Evolutionary conservation across 1,140 invertebrate species (phyloP).

Genomic region (Acromyrmex charruanus): DNA sequence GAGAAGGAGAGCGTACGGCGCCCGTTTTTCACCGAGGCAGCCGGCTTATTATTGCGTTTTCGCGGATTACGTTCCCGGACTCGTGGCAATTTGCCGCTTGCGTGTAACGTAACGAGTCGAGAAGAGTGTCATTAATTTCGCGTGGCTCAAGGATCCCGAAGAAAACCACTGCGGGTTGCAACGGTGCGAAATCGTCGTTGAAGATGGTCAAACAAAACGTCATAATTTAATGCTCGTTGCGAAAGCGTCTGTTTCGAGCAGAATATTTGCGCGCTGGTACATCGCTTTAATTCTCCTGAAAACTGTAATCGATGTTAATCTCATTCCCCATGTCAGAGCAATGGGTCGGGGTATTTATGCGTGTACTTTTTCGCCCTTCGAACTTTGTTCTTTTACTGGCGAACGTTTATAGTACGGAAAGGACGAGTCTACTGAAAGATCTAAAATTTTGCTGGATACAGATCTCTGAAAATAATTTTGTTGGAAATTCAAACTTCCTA

Average conservation of each 20-base stretch:
- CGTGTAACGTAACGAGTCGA: slow-evolving; percentile 64
- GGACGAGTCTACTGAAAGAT: too few relatives aligned
- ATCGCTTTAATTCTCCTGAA: neutral
- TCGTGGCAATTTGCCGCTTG: slow-evolving; percentile 76
- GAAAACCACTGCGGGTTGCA: neutral
- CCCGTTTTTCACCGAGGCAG: slow-evolving; percentile 78
- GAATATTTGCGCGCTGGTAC: slow-evolving; percentile 34
- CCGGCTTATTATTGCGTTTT: slow-evolving; percentile 80
- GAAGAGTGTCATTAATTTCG: slow-evolving; percentile 61
- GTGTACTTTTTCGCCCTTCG: neutral
- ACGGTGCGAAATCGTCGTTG: slow-evolving; percentile 14
- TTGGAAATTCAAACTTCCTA: too few relatives aligned
- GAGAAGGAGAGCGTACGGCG: slow-evolving; percentile 30
- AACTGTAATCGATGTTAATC: slow-evolving; percentile 57
- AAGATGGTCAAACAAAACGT: slow-evolving; percentile 38
- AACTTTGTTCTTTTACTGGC: slow-evolving; percentile 8
- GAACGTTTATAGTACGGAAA: neutral
- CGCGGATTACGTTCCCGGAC: slow-evolving; percentile 72
- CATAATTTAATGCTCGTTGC: slow-evolving; percentile 39
- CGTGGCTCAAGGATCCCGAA: slow-evolving; percentile 27
- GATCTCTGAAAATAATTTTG: too few relatives aligned
- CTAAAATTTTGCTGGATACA: too few relatives aligned
- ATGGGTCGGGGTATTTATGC: slow-evolving; percentile 44
- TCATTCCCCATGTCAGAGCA: slow-evolving; percentile 41
- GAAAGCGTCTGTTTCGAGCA: slow-evolving; percentile 4